Base-by-base conservation (phyloP, 1,140 invertebrate species). In the Heliconius melpomene region DNA sequence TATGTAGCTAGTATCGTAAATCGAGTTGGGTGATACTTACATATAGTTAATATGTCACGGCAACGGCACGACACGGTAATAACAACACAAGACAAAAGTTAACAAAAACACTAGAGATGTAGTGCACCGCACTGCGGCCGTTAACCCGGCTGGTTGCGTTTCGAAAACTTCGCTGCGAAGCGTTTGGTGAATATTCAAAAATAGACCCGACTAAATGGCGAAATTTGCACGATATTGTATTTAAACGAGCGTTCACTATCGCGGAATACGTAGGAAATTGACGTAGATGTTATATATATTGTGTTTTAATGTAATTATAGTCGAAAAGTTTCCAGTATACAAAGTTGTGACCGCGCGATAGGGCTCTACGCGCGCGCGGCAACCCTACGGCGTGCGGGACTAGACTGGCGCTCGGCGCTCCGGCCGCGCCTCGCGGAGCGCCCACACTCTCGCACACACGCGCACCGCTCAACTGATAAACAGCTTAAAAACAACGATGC, bases 111-210 rank as follows among this genome's bases (percentile, higher is more conserved):
- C 91, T 89, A 88, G 90, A 90, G 87, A 90, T 87, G 89, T 87
- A 86, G 86, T 92, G 92, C 90, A 91, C 82, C 87, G 88, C 89
- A 92, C 88, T 83, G 90, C 86, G 91, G 91, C 87, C 91, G 91
- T 93, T 93, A 83, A 93, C 91, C 91, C 91, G 89, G 80, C 88
- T 86, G 89, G 81, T 85, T 91, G 90, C 91, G 93, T 94, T 93
- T 93, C 90, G 91, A 93, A 94, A 93, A 94, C 90, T 93, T 91
- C 86, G 87, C 89, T 86, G 87, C 84, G 89, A 88, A 90, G 88
- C 88, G 91, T 91, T 93, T 91, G 91, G 89, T 92, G 90, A 90
- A 92, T 93, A 94, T 90, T 93, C 93, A 93, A 93, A 94, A 94
- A 94, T 94, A 94, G 93, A 93, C 5, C 87, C 86, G 91, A 91